Conservation (phyloP, 2,797 vertebrate species). For the Pygocentrus nattereri region DNA sequence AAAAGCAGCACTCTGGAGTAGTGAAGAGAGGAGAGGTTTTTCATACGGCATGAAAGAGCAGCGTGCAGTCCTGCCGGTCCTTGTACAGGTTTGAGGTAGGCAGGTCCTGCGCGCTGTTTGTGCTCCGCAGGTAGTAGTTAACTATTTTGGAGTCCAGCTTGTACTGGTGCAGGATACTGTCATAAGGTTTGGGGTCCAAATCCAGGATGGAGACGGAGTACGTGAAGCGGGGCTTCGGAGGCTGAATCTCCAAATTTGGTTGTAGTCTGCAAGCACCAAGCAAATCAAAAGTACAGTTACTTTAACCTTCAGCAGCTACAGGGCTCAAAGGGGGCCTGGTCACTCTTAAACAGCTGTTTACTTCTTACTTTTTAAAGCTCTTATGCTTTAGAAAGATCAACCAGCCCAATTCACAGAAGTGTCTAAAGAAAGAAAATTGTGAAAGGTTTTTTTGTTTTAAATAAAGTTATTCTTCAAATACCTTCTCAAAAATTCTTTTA, state of each 20-base stretch:
- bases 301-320: not conserved
- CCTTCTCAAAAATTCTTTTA: too few species aligned
- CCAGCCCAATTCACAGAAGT: too few species aligned
- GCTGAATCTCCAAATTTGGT: conserved; percentile 77
- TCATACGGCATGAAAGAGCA: conserved; percentile 92
- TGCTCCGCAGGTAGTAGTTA: conserved; percentile 87
- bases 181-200: conserved; percentile 93
- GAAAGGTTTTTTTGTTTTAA: too few species aligned
- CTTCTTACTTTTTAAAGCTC: too few species aligned
- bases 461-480: too few species aligned
- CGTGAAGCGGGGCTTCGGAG: conserved; percentile 84
- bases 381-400: too few species aligned
- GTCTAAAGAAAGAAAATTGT: too few species aligned
- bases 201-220: conserved; percentile 93
- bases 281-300: not conserved
- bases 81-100: conserved; percentile 76
- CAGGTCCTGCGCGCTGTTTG: conserved; percentile 78
- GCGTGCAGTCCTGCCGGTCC: conserved; percentile 89
- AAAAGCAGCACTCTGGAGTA: conserved; percentile 44
- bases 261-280: conserved; percentile 73
- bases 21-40: not conserved
- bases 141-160: conserved; percentile 92
- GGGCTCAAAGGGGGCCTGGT: not conserved
- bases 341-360: too few species aligned
- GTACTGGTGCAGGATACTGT: conserved; percentile 91